These are phyloP conservation scores for Hylaea fasciaria DNA, from an alignment of 2,888 invertebrate genomes.

Conservation along the genomic window DNA sequence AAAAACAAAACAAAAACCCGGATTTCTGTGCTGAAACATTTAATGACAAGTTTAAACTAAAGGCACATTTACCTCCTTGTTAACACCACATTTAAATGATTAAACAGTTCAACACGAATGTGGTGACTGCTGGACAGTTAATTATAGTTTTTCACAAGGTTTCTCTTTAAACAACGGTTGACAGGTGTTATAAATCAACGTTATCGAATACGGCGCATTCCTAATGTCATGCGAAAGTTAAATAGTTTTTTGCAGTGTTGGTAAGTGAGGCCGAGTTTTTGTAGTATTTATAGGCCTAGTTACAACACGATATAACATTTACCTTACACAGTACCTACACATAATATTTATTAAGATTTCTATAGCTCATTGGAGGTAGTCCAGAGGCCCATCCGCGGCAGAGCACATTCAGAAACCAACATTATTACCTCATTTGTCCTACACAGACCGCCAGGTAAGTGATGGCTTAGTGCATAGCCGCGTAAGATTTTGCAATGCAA, in stretches of 20 bases:
- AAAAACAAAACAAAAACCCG: too few species aligned
- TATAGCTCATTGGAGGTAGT: too few species aligned
- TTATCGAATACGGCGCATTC: constrained; percentile 23
- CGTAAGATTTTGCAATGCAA: too few species aligned
- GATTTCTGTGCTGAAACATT: too few species aligned
- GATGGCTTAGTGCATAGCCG: too few species aligned
- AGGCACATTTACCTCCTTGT: background rate
- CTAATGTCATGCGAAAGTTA: constrained; percentile 13
- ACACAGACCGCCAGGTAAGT: too few species aligned
- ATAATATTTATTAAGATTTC: too few species aligned
- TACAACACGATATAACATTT: too few species aligned
- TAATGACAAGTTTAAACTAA: background rate
- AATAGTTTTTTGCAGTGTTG: constrained; percentile 12
- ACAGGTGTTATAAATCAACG: constrained; percentile 26
- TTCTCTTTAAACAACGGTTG: constrained; percentile 2
- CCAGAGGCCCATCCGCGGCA: too few species aligned
- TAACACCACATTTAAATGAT: constrained; percentile 13
- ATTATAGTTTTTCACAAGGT: constrained; percentile 22
- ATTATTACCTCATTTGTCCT: too few species aligned
- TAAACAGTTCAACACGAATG: constrained; percentile 23
- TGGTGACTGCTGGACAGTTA: constrained; percentile 4
- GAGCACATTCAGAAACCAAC: too few species aligned
- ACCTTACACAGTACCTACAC: background rate
- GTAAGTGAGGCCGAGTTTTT: constrained; percentile 12
- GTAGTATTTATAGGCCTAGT: constrained; percentile 10